Evolutionary conservation across 2,797 vertebrate species (phyloP), one percentile per base, ranked within the genome.

Genomic region (Acrossocheilus wenchowensis): DNA sequence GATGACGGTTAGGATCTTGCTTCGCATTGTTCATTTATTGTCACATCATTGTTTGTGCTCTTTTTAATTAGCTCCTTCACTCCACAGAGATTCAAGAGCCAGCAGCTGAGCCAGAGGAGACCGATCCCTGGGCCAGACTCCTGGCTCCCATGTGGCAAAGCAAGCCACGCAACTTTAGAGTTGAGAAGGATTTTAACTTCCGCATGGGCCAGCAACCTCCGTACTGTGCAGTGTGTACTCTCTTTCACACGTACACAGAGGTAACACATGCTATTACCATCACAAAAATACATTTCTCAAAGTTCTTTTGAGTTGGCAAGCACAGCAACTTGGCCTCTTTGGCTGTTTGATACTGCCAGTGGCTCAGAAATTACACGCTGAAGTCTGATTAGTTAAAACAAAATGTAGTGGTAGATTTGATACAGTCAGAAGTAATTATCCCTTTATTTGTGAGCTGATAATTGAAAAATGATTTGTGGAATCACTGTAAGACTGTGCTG

Each of bases 101-200:
- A 79, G 90, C 83, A 79, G 90, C 92, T 3, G 94, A 97, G 72
- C 92, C 95, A 41, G 96, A 97, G 86, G 97, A 98, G 92, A 95
- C 94, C 0, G 97, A 98, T 90, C 93, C 96, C 4, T 99, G 98
- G 98, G 97, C 98, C 43, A 97, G 97, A 88, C 96, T 98, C 0
- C 93, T 99, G 10, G 93, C 93, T 64, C 96, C 97, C 12, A 92
- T 99, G n/a, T 99, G 98, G 98, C 97, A 98, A 94, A 96, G 96
- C 92, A 94, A 95, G 12, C 97, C 97, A 0, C 95, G 93, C 0
- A 96, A 96, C 92, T 97, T 97, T 23, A 93, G 96, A 90, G 96
- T 95, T 0, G 98, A 99, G 91, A 95, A 94, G 85, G 96, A 98
- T 52, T 98, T 98, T 92, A 99, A 99, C 87, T 93, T 94, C 78